These are phyloP conservation scores for Barnardius zonarius DNA, from an alignment of 2,113 vertebrate species.

Conservation along the genomic window DNA sequence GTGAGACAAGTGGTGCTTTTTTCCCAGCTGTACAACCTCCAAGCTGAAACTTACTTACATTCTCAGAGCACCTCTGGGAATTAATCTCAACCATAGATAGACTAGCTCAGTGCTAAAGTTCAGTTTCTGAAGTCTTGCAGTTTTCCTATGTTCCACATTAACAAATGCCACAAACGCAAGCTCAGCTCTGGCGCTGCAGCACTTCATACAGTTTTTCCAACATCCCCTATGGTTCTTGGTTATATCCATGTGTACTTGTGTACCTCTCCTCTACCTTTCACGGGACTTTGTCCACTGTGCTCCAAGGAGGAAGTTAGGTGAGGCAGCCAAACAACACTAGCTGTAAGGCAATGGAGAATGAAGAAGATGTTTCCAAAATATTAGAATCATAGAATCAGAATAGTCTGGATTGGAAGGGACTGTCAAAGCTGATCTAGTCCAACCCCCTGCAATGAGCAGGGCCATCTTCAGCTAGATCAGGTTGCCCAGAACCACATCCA, in stretches of 20 bases:
- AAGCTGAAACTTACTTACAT: not conserved
- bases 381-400: not conserved
- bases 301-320: not conserved
- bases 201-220: not conserved
- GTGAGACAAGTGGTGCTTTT: accelerated
- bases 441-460: not conserved
- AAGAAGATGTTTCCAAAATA: not conserved
- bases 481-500: not conserved
- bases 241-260: accelerated
- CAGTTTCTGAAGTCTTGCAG: not conserved
- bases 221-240: not conserved
- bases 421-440: not conserved
- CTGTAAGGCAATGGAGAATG: not conserved
- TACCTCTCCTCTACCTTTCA: not conserved
- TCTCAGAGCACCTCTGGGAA: not conserved
- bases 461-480: not conserved
- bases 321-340: not conserved
- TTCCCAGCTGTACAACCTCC: not conserved
- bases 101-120: not conserved
- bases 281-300: not conserved
- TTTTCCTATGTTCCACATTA: not conserved
- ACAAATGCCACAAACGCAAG: not conserved
- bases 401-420: not conserved
- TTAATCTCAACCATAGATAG: not conserved
- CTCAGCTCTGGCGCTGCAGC: not conserved